These are phyloP conservation scores for Nycteola revayana DNA, from an alignment of 2,888 invertebrate species.

Conservation along the genomic window DNA sequence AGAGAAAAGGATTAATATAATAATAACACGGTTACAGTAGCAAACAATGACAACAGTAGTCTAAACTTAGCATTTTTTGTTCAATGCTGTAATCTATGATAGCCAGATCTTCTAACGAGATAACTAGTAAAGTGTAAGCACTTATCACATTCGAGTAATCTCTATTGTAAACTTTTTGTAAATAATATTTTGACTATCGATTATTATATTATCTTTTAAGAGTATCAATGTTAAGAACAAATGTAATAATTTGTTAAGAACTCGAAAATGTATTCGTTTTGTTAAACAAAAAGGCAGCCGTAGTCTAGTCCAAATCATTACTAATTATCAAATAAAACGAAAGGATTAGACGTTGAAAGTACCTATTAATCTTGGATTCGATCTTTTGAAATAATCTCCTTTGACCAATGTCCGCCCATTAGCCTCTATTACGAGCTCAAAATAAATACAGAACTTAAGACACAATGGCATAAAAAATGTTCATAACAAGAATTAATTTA, in stretches of 20 bases:
- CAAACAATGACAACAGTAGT: constrained; percentile 67
- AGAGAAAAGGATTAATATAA: constrained; percentile 56
- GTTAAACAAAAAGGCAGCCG: background rate
- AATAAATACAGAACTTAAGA: constrained; percentile 64
- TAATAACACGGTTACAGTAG: constrained; percentile 65
- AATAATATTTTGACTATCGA: constrained; percentile 39
- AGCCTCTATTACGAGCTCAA: constrained; percentile 60
- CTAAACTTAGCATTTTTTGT: constrained; percentile 49
- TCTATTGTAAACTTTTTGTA: constrained; percentile 37
- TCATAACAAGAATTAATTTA: constrained; percentile 81
- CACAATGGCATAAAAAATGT: constrained; percentile 76
- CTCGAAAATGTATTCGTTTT: no score
- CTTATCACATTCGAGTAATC: constrained; percentile 61
- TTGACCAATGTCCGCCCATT: constrained; percentile 77
- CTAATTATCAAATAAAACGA: constrained; percentile 10
- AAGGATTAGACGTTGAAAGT: constrained; percentile 16
- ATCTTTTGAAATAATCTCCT: constrained; percentile 44
- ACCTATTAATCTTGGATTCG: constrained; percentile 36
- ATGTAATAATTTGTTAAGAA: no score
- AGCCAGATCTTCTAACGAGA: constrained; percentile 53
- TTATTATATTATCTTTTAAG: constrained; percentile 17
- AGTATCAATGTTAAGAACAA: constrained; percentile 2
- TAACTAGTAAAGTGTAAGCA: constrained; percentile 34
- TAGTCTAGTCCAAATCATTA: constrained; percentile 4
- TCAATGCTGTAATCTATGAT: constrained; percentile 48